Base-by-base conservation (phyloP, 92 coral and sea anemone genomes). In the Muricea muricata region DNA sequence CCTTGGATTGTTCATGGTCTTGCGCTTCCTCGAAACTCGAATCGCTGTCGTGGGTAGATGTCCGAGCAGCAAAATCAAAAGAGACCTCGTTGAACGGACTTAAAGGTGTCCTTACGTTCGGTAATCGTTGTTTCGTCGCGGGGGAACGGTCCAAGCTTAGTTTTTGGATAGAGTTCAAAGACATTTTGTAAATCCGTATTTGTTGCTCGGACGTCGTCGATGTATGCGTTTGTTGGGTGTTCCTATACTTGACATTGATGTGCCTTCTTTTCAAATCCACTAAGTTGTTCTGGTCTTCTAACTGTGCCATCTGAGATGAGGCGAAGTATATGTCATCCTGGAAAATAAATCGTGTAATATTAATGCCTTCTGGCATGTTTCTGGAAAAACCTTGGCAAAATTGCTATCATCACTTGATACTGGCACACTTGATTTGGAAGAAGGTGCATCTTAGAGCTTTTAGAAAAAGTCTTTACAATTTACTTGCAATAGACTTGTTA, bases 261-360 rank as follows among this genome's bases (percentile, higher is more conserved):
- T 78, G 54, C 58, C 83, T 56, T 13, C 35, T 56, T 23, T 61
- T 78, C 33, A 78, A 65, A 33, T 78, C 55, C 12, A 72, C n/a
- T 26, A 31, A 23, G 20, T 57, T 32, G 78, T 71, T 45, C 32
- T 48, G 28, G 39, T 56, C 35, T 34, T 78, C 83, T 29, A 7
- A 65, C 15, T n/a, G 52, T 12, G 48, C 15, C 39, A 55, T 21
- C 54, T 77, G 94, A 17, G 94, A 92, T 17, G 99, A 94, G 1
- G 94, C 91, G 89, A 96, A 93, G 84, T 93, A 93, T 39, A 96
- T 93, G 68, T 96, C 98, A 79, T 91, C 90, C 99, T 96, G 86
- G n/a, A 24, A 65, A 80, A 66, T 34, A 28, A 17, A 76, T 33
- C 15, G 30, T 7, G 78, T 18, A 4, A 65, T 52, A 20, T 18